phyloP scores from a whole-genome alignment of 2,797 vertebrate species.

The Microctenopoma stevenorrisi region DNA sequence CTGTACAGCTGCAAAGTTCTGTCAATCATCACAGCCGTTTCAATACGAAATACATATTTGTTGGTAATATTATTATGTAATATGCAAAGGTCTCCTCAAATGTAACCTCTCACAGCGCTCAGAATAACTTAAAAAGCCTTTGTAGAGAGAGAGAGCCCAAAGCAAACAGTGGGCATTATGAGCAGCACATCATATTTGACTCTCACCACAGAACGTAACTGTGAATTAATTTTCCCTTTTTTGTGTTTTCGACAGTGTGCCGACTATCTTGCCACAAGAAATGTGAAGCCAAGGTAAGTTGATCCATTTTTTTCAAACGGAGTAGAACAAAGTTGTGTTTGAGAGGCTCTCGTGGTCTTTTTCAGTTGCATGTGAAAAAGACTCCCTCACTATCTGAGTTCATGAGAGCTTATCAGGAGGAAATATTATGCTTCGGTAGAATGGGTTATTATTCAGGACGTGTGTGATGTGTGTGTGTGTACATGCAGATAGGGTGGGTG shows the following conservation, averaged over 20 bases:
- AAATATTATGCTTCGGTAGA: slow-evolving; percentile 55
- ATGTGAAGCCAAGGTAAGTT: slow-evolving; percentile 94
- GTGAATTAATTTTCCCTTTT: slow-evolving; percentile 44
- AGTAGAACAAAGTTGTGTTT: background rate
- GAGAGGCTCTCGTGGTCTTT: background rate
- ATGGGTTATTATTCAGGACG: slow-evolving; percentile 29
- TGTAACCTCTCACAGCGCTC: background rate
- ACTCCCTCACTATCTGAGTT: slow-evolving; percentile 2
- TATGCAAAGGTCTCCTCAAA: background rate
- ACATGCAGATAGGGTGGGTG: slow-evolving; percentile 46
- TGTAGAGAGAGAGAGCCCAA: slow-evolving; percentile 23
- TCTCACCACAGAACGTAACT: slow-evolving; percentile 58
- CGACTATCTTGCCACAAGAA: slow-evolving; percentile 92
- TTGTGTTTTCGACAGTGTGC: slow-evolving; percentile 83
- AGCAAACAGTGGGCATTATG: slow-evolving; percentile 37
- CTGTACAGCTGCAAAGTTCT: background rate
- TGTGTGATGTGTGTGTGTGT: slow-evolving; percentile 11
- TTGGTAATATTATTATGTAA: background rate
- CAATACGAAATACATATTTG: background rate
- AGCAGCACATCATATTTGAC: slow-evolving; percentile 64
- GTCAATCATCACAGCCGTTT: background rate
- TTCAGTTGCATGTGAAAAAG: background rate
- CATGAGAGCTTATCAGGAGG: slow-evolving; percentile 52
- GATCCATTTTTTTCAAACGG: background rate
- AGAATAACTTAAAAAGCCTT: slow-evolving; percentile 19